A percentile compares a stretch with the other conserved stretches of the same genome.
Evolutionary conservation across 2,113 vertebrate species (phyloP).

Genomic region (Sylvilagus bachmani): DNA sequence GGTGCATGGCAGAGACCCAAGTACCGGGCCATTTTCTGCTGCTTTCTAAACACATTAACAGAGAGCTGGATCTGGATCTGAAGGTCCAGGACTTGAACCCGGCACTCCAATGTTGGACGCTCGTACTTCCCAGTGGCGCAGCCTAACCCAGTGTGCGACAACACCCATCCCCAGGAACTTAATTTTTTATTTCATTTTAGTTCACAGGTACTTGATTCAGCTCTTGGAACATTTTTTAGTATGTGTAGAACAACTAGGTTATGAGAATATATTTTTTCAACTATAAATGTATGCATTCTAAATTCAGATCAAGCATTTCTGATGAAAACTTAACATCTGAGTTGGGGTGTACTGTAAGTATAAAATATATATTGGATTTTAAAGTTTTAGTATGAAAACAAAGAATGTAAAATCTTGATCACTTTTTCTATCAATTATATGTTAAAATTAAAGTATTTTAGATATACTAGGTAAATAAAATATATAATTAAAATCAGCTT

Average conservation of each 20-base stretch:
- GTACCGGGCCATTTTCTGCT: no score
- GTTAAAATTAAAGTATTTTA: not conserved
- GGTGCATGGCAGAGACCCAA: no score
- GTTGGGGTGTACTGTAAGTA: no score
- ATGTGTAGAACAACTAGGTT: not conserved
- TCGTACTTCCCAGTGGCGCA: no score
- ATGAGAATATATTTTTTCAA: not conserved
- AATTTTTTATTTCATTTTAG: not conserved
- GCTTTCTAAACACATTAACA: no score
- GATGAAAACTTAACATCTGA: no score
- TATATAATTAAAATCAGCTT: not conserved
- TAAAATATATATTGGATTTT: no score
- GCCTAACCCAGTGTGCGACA: no score
- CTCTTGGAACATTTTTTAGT: not conserved
- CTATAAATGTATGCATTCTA: not conserved
- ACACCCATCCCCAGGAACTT: not conserved
- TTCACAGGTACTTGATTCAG: not conserved
- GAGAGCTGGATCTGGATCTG: no score
- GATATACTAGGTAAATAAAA: not conserved
- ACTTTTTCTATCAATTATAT: not conserved
- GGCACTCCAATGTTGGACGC: no score
- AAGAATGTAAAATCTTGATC: not conserved
- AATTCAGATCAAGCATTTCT: not conserved
- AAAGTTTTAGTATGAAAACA: not conserved
- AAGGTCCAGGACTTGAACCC: no score